phyloP scores from a whole-genome alignment of 2,888 invertebrate species.

The Tortrix viridana region DNA sequence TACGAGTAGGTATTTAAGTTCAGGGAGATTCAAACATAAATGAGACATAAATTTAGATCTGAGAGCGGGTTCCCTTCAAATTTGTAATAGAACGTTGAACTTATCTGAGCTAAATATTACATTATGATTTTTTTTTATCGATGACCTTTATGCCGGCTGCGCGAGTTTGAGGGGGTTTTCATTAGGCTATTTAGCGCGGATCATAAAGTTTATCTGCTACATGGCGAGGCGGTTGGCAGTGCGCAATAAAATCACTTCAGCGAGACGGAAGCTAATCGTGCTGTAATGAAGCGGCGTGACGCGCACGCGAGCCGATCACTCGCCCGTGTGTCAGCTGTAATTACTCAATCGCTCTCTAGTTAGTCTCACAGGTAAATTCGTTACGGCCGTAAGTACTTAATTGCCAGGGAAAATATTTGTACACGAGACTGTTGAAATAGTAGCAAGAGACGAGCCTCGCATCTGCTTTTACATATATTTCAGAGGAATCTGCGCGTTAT shows the following conservation, averaged over 20 bases:
- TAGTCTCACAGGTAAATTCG: constrained; percentile 28
- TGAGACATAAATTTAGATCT: constrained; percentile 16
- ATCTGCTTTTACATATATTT: neutral
- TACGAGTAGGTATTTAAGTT: neutral
- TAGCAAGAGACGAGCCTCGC: no score
- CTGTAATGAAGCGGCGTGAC: constrained; percentile 23
- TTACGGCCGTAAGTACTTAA: constrained; percentile 6
- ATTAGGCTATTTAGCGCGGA: constrained; percentile 56
- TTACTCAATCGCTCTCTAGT: constrained; percentile 34
- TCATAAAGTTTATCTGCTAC: constrained; percentile 61
- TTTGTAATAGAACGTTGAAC: constrained; percentile 32
- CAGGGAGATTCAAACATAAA: constrained; percentile 1
- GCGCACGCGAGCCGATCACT: constrained; percentile 25
- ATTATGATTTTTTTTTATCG: constrained; percentile 47
- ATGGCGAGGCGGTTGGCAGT: constrained; percentile 43
- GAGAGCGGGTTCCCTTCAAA: constrained; percentile 20
- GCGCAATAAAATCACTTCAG: constrained; percentile 49
- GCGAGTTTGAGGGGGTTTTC: constrained; percentile 52
- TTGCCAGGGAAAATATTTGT: constrained; percentile 17
- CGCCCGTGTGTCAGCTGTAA: constrained; percentile 30
- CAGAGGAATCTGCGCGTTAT: constrained; percentile 38
- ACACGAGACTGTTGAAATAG: constrained; percentile 9
- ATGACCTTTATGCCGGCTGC: constrained; percentile 43
- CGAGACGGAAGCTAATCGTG: constrained; percentile 37
- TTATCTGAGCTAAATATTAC: constrained; percentile 42